Evolutionary conservation across 2,888 invertebrate species (phyloP).

Genomic region (Mactromeris polynyma): DNA sequence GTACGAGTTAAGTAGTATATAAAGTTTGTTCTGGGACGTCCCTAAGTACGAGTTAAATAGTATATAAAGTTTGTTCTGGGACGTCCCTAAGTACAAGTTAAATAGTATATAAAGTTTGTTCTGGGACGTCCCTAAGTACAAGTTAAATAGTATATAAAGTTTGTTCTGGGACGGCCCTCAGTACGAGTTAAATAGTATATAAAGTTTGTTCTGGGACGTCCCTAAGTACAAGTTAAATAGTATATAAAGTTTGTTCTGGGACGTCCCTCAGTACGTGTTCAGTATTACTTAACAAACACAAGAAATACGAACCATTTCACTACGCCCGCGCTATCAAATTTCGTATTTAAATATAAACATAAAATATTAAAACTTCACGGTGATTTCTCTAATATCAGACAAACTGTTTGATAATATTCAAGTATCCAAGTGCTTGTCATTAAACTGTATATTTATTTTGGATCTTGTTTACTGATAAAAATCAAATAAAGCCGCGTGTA

Average conservation of each 20-base stretch:
- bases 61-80: background rate
- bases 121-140: no score
- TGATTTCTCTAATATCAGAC: background rate
- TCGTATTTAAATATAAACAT: background rate
- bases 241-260: no score
- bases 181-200: no score
- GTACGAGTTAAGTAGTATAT: no score
- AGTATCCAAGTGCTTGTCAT: background rate
- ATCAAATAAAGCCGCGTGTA: background rate
- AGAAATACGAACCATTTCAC: background rate
- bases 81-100: background rate
- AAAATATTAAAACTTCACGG: background rate
- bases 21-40: background rate
- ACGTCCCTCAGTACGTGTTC: no score
- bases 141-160: no score
- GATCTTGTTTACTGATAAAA: background rate
- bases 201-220: no score
- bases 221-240: no score
- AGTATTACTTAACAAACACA: no score
- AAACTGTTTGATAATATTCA: background rate
- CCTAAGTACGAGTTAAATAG: no score
- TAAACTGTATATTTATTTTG: slow-evolving; percentile 13
- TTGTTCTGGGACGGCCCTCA: no score
- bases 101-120: no score
- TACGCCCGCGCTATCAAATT: background rate